These are phyloP conservation scores for Andrena marginata DNA, from an alignment of 2,888 invertebrate species.

Conservation along the genomic window DNA sequence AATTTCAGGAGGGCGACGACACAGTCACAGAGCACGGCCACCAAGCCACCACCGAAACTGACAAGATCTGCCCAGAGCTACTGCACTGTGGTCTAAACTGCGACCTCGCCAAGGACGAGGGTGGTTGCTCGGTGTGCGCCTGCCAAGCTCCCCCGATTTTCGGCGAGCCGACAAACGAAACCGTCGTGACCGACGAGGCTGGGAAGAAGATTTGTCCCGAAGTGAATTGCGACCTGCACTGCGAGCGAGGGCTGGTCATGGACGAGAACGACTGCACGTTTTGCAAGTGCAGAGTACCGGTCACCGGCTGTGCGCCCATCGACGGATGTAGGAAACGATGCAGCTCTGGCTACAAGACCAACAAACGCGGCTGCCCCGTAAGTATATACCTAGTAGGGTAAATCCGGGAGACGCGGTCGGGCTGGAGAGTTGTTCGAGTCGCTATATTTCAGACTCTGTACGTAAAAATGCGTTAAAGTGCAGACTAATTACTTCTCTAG, in stretches of 20 bases:
- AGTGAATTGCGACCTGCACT: constrained; percentile 79
- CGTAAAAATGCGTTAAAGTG: no score
- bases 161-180: constrained; percentile 41
- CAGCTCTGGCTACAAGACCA: constrained; percentile 77
- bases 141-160: constrained; percentile 65
- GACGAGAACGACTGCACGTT: constrained; percentile 81
- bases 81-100: constrained; percentile 75
- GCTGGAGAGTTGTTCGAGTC: no score
- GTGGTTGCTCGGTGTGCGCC: constrained; percentile 77
- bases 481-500: no score
- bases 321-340: constrained; percentile 79
- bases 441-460: no score
- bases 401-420: no score
- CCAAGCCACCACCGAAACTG: constrained; percentile 28
- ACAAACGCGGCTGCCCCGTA: constrained; percentile 80
- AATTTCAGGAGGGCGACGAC: constrained; percentile 45
- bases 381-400: constrained; percentile 42
- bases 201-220: constrained; percentile 75
- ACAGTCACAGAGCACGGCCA: constrained; percentile 10
- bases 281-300: constrained; percentile 78
- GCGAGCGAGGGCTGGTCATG: constrained; percentile 78
- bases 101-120: constrained; percentile 73
- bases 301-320: constrained; percentile 73
- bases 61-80: constrained; percentile 73
- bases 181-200: constrained; percentile 46